Conservation (phyloP, 2,888 invertebrate genomes). For the Mycalesis mineus region DNA sequence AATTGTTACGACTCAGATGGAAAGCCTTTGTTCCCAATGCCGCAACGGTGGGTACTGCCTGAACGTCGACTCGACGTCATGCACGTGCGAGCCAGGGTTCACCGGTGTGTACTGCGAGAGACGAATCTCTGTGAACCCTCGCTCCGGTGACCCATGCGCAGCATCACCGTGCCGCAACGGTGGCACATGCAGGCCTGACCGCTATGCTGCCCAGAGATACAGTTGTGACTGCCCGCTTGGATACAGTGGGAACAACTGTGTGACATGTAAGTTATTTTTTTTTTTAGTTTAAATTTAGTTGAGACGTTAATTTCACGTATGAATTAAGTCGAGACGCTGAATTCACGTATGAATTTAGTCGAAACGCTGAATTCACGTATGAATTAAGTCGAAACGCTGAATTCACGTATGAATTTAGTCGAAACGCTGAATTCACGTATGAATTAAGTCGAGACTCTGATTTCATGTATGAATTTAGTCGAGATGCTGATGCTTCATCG, state of each 20-base stretch:
- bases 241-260: constrained; percentile 87
- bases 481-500: too few relatives aligned
- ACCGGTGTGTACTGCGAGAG: constrained; percentile 61
- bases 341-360: too few relatives aligned
- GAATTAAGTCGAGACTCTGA: too few relatives aligned
- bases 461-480: too few relatives aligned
- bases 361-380: too few relatives aligned
- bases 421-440: too few relatives aligned
- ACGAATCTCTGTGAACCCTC: constrained; percentile 52
- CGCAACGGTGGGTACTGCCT: constrained; percentile 81
- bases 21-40: constrained; percentile 78
- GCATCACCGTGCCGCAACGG: constrained; percentile 87
- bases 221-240: constrained; percentile 90
- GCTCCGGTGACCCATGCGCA: constrained; percentile 70
- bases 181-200: constrained; percentile 83
- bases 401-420: too few relatives aligned
- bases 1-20: constrained; percentile 32
- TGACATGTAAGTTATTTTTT: constrained; percentile 80
- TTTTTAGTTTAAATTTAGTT: too few relatives aligned
- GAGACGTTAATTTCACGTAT: too few relatives aligned
- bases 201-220: constrained; percentile 62
- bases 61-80: constrained; percentile 70
- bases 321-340: too few relatives aligned
- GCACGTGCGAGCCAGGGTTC: constrained; percentile 73
- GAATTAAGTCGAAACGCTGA: too few relatives aligned